Evolutionary conservation across 2,888 invertebrate genomes (phyloP), one percentile per base, ranked within the genome.

Genomic region (Ophion ellenae): DNA sequence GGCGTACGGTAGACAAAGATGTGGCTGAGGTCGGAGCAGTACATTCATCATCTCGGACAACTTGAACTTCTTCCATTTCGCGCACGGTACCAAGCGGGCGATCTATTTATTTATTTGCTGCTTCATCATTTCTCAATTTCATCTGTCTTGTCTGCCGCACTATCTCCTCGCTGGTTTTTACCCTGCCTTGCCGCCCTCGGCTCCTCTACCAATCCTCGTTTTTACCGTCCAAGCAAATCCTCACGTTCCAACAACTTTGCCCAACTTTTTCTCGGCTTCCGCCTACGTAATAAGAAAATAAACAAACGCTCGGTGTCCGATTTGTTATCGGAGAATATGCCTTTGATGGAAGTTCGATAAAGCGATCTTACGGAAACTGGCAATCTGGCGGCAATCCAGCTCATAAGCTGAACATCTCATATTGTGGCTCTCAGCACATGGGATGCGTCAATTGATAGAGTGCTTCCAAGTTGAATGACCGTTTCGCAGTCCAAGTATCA

Each of bases 11-110:
- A 36, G n/a, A 59, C 5, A 53, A 63, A 76, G 28, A 74, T 57
- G 47, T 11, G 61, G 53, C 83, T 47, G 45, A 11, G 64, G 40
- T 63, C 45, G 63, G 74, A 40, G 9, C 32, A 57, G 71, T 79
- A 85, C 80, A 87, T 86, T 81, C 80, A 86, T 87, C 86, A 86
- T 86, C 69, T 77, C 57, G 63, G 86, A 86, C 86, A 86, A 69
- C 80, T 77, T 80, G 77, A 86, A 86, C 83, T 86, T 86, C 63
- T 83, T 81, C 64, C 77, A 69, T 73, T 81, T 77, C 69, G 77
- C 24, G 45, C 67, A 47, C 47, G 14, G 40, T 61, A 81, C 71
- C 75, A 36, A 75, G 32, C 61, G 17, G 59, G 64, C 75, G 71
- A 74, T 81, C 73, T 83, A 81, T 83, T 83, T 86, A 83, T 86